Conservation (phyloP, 2,113 vertebrate species). For the Notechis scutatus region DNA sequence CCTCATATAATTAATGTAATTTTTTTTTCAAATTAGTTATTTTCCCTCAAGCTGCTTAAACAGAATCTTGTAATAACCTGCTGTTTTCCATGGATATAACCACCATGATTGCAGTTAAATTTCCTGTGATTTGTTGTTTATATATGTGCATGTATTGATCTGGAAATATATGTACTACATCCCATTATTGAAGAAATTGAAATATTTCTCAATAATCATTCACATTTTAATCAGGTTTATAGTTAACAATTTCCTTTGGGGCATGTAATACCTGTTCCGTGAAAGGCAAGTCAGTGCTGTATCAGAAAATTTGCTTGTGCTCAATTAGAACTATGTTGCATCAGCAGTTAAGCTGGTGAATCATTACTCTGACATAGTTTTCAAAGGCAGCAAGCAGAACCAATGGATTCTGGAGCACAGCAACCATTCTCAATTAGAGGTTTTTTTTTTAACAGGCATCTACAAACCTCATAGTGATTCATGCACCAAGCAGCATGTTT, state of each 20-base stretch:
- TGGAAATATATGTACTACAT: neutral
- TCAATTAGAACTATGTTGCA: conserved; percentile 17
- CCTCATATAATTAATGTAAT: neutral
- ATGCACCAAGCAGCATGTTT: conserved; percentile 13
- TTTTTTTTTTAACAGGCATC: neutral
- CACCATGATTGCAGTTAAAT: conserved; percentile 23
- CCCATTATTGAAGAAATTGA: neutral
- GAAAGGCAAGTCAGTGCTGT: neutral
- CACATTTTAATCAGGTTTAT: conserved; percentile 31
- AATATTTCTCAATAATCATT: conserved; percentile 7
- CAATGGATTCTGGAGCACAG: conserved; percentile 37
- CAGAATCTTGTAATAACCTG: conserved; percentile 26
- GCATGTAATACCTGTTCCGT: neutral
- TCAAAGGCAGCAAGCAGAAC: conserved; percentile 54
- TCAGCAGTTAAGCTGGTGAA: conserved; percentile 62
- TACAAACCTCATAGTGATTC: conserved; percentile 2
- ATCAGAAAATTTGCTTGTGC: conserved; percentile 38
- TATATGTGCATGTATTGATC: conserved; percentile 10
- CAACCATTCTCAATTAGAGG: neutral
- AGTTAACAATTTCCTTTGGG: conserved; percentile 17
- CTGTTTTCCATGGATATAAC: conserved; percentile 37
- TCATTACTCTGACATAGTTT: conserved; percentile 61
- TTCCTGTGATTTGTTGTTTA: neutral
- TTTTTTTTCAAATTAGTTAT: neutral
- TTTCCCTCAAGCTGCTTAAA: conserved; percentile 18